Percentiles rank a stretch among this genome's conserved stretches.
Conservation (phyloP, 2,888 invertebrate genomes). For the Hemithea aestivaria region DNA sequence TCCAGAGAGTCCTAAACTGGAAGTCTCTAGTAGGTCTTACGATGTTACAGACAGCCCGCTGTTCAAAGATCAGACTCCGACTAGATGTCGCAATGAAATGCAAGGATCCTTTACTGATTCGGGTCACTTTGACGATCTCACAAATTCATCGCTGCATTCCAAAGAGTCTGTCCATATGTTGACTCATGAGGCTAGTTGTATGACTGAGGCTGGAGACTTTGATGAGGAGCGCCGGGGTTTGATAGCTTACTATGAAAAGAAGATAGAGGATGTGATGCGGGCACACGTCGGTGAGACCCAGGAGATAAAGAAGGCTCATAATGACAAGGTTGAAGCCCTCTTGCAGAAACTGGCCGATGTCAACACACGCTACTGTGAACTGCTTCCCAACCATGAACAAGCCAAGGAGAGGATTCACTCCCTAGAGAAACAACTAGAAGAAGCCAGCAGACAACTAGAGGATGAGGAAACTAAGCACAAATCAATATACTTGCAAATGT, state of each 20-base stretch:
- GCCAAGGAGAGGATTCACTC: constrained; percentile 85
- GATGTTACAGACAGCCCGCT: constrained; percentile 72
- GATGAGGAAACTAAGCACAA: constrained; percentile 87
- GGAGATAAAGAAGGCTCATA: constrained; percentile 87
- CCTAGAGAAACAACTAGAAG: constrained; percentile 85
- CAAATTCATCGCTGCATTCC: constrained; percentile 86
- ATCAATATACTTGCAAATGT: constrained; percentile 89
- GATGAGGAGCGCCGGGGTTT: constrained; percentile 84
- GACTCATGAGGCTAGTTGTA: constrained; percentile 76
- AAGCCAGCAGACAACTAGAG: constrained; percentile 82
- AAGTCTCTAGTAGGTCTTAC: constrained; percentile 63
- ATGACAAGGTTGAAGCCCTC: constrained; percentile 87
- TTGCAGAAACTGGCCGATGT: constrained; percentile 86
- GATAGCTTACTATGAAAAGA: constrained; percentile 85
- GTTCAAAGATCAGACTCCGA: constrained; percentile 68
- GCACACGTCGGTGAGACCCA: constrained; percentile 81
- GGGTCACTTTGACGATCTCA: constrained; percentile 91
- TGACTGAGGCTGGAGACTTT: constrained; percentile 73
- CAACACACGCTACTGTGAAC: constrained; percentile 87
- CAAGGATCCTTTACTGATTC: constrained; percentile 90
- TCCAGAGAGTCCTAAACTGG: constrained; percentile 54
- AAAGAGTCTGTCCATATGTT: constrained; percentile 83
- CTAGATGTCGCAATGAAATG: constrained; percentile 79
- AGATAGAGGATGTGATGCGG: constrained; percentile 86
- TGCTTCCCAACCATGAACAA: constrained; percentile 85